These are phyloP conservation scores for Ptilorrhoa leucosticta DNA, from an alignment of 2,113 vertebrate species.

Conservation along the genomic window DNA sequence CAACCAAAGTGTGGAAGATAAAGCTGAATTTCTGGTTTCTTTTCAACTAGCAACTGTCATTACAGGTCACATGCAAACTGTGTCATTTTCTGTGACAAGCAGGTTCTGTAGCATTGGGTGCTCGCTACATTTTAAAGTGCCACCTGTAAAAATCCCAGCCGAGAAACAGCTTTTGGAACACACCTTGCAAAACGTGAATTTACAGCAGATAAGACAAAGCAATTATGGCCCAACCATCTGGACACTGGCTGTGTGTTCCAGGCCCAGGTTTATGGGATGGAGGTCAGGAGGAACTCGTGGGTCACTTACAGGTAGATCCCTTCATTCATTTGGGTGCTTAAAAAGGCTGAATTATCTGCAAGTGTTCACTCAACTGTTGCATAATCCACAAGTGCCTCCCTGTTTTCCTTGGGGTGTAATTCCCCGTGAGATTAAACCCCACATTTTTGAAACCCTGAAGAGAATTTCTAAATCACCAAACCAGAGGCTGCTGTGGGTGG, in stretches of 20 bases:
- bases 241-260: neutral
- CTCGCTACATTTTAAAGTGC: constrained; percentile 44
- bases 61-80: constrained; percentile 63
- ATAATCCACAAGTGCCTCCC: neutral
- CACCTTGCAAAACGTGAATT: constrained; percentile 31
- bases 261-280: neutral
- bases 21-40: constrained; percentile 69
- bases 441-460: neutral
- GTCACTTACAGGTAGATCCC: neutral
- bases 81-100: constrained; percentile 64
- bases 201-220: neutral
- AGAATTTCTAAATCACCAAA: neutral
- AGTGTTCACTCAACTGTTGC: neutral
- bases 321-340: neutral
- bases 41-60: constrained; percentile 53
- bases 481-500: neutral
- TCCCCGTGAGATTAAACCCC: neutral
- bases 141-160: constrained; percentile 49
- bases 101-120: constrained; percentile 47
- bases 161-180: constrained; percentile 20
- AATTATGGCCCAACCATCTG: neutral
- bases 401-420: neutral
- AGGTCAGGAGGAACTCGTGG: neutral
- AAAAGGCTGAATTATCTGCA: neutral
- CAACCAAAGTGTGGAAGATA: constrained; percentile 67